Evolutionary conservation across 2,888 invertebrate species (phyloP).

Genomic region (Hemistola chrysoprasaria): DNA sequence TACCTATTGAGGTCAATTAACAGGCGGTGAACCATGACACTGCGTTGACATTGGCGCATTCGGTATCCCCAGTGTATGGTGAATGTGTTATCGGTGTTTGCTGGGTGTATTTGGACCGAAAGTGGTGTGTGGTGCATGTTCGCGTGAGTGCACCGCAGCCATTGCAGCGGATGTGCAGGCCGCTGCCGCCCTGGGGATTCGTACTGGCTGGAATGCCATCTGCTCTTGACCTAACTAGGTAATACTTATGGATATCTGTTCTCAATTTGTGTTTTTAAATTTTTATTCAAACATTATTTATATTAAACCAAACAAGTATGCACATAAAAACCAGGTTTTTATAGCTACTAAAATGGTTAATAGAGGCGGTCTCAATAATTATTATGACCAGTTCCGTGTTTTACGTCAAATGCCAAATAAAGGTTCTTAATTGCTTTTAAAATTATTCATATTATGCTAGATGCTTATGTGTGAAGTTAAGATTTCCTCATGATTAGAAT

Average conservation of each 20-base stretch:
- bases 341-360: slow-evolving; percentile 25
- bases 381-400: slow-evolving; percentile 38
- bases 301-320: slow-evolving; percentile 2
- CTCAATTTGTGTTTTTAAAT: slow-evolving; percentile 10
- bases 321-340: slow-evolving; percentile 16
- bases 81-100: slow-evolving; percentile 58
- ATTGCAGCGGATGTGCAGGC: slow-evolving; percentile 76
- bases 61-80: slow-evolving; percentile 53
- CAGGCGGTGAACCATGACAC: slow-evolving; percentile 67
- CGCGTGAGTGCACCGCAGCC: slow-evolving; percentile 51
- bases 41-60: slow-evolving; percentile 63
- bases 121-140: slow-evolving; percentile 44
- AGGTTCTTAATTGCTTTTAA: slow-evolving; percentile 34
- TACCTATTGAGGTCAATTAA: slow-evolving; percentile 60
- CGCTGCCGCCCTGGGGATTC: slow-evolving; percentile 72
- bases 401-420: slow-evolving; percentile 36
- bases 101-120: slow-evolving; percentile 33
- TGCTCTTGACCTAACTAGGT: slow-evolving; percentile 81
- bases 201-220: slow-evolving; percentile 79
- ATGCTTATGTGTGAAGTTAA: slow-evolving; percentile 24
- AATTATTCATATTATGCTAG: slow-evolving; percentile 31
- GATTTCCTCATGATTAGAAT: slow-evolving; percentile 31
- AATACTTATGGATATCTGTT: slow-evolving; percentile 31
- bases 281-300: slow-evolving; percentile 1
- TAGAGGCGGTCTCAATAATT: slow-evolving; percentile 31